A percentile compares a stretch with the other conserved stretches of the same genome.
Conservation (phyloP, 2,113 vertebrate genomes). For the Halichoerus grypus region DNA sequence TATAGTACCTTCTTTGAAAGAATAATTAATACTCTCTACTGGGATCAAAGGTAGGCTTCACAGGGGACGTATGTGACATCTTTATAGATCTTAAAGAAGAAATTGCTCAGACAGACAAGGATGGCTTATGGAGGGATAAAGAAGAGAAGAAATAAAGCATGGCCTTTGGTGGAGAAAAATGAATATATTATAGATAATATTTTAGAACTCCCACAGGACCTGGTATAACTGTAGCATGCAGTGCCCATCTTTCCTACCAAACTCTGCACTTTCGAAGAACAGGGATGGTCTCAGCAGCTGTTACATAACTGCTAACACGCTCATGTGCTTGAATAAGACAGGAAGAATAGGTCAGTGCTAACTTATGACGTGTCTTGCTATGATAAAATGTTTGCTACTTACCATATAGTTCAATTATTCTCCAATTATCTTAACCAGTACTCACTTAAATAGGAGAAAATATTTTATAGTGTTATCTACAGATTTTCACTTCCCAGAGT, state of each 20-base stretch:
- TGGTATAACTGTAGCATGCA: neutral
- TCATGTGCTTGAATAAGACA: neutral
- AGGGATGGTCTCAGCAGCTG: neutral
- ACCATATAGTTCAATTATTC: neutral
- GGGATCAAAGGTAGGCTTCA: neutral
- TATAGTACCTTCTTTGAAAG: neutral
- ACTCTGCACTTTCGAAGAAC: neutral
- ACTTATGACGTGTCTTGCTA: neutral
- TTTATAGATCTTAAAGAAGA: conserved; percentile 30
- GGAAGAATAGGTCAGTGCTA: neutral
- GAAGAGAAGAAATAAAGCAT: neutral
- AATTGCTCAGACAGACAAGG: neutral
- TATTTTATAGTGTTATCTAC: neutral
- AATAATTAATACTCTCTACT: neutral
- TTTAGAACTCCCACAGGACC: neutral
- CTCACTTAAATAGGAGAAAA: neutral
- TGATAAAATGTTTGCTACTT: neutral
- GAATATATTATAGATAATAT: neutral
- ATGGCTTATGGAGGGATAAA: neutral
- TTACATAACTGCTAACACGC: neutral
- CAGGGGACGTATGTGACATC: neutral
- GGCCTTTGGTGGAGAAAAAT: neutral
- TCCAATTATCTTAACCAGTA: neutral
- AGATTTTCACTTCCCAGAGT: neutral
- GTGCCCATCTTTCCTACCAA: neutral